phyloP scores from a whole-genome alignment of 2,797 vertebrate species.

The Hafferia zeledoni region DNA sequence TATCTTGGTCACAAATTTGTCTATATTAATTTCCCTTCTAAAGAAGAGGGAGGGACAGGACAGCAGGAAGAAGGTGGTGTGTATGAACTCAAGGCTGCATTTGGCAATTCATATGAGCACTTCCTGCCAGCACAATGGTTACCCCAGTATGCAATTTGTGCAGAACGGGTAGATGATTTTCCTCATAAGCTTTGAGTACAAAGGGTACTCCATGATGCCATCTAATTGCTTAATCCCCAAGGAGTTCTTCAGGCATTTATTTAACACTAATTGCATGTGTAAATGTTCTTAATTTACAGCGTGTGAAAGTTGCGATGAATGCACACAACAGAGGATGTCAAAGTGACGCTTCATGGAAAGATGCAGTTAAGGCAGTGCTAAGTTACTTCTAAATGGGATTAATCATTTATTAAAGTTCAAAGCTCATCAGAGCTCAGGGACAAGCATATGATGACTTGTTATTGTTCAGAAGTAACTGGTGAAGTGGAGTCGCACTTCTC shows the following conservation, averaged over 20 bases:
- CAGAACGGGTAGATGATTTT: constrained; percentile 26
- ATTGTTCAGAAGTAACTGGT: neutral
- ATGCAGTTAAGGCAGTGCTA: constrained; percentile 26
- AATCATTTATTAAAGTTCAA: constrained; percentile 55
- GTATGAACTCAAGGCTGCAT: neutral
- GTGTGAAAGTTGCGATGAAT: constrained; percentile 61
- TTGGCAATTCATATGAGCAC: neutral
- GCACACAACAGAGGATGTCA: constrained; percentile 43
- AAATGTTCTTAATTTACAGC: constrained; percentile 63
- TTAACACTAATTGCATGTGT: constrained; percentile 65
- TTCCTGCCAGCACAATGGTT: constrained; percentile 19
- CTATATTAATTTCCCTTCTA: neutral
- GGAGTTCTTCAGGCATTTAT: constrained; percentile 57
- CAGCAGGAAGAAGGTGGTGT: rapidly evolving
- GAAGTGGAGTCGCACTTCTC: neutral
- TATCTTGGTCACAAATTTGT: neutral
- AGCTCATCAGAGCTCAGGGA: neutral
- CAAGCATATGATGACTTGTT: neutral
- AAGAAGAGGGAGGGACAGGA: neutral
- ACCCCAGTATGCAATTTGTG: constrained; percentile 7
- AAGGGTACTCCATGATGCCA: constrained; percentile 52
- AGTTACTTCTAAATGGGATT: constrained; percentile 36
- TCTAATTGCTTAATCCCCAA: constrained; percentile 61
- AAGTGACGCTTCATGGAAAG: constrained; percentile 32
- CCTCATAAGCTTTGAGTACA: constrained; percentile 36